Base-by-base conservation (phyloP, 2,888 invertebrate species). In the Gortyna flavago region DNA sequence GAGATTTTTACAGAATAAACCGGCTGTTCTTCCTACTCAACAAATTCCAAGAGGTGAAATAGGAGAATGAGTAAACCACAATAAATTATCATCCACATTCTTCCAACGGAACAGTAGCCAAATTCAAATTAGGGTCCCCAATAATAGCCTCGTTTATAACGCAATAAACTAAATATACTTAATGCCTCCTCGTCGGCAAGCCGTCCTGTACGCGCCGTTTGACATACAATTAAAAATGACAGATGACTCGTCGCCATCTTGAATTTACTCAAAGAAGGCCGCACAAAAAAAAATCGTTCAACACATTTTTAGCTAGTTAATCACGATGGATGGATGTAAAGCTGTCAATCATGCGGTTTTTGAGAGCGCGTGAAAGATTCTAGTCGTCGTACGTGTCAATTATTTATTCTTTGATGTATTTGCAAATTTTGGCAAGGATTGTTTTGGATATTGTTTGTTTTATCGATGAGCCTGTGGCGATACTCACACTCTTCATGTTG, bases 191-290 rank as follows among this genome's bases (percentile, higher is more conserved):
- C 95, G 93, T 84, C 85, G 85, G 84, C 87, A 83, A 80, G 68
- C 83, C 71, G 72, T 74, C 81, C 80, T 80, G 86, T 87, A 88
- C 87, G 87, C 87, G 87, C 91, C 92, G 91, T 94, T 94, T 95
- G 96, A 96, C 96, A 95, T 92, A 93, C 96, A 96, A 96, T 96
- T 96, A 96, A 96, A 96, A 96, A 96, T 96, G 96, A 96, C 96
- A 95, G 95, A 96, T 96, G 96, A 95, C 90, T 88, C 74, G 88
- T 72, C 92, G 95, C 95, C 95, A 95, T 95, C 91, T 95, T 95
- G 94, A 84, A 89, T 85, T 75, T 79, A 90, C 89, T 94, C 94
- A 95, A 96, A 95, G 93, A 88, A 88, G 87, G 90, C 94, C 94
- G 94, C 91, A 84, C 83, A 57, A 77, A 82, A 90, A 93, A 93